Evolutionary conservation across 2,113 vertebrate genomes (phyloP).

Genomic region (Cathartes aura): DNA sequence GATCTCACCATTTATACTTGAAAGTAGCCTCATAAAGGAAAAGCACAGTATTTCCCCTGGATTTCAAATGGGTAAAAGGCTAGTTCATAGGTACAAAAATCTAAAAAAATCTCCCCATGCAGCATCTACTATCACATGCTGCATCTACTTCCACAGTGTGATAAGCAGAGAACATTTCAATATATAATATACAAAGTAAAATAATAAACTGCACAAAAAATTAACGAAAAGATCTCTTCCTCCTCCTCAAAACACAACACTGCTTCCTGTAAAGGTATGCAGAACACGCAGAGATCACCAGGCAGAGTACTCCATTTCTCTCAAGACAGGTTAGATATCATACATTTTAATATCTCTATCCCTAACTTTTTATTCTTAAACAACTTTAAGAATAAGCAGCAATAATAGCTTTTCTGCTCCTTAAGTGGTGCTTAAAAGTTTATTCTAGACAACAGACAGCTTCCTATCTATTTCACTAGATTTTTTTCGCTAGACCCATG

Average conservation of each 20-base stretch:
- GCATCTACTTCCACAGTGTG: neutral
- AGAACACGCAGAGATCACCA: neutral
- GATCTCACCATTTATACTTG: neutral
- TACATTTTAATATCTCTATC: neutral
- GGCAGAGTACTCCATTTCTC: neutral
- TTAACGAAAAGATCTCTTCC: neutral
- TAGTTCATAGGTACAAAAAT: neutral
- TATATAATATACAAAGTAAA: neutral
- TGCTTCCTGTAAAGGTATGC: neutral
- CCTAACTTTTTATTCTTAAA: neutral
- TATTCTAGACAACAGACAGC: neutral
- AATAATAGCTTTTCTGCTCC: neutral
- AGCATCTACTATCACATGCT: neutral
- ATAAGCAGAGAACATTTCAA: neutral
- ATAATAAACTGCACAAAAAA: neutral
- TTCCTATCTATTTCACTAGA: neutral
- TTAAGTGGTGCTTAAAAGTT: neutral
- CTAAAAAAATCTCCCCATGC: neutral
- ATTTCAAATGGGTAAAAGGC: neutral
- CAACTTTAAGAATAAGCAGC: neutral
- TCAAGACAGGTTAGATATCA: neutral
- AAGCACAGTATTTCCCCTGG: neutral
- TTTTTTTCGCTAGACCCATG: neutral
- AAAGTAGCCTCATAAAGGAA: neutral
- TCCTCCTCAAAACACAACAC: neutral